These are phyloP conservation scores for Torymus texanus DNA, from an alignment of 2,888 invertebrate species.

Conservation along the genomic window DNA sequence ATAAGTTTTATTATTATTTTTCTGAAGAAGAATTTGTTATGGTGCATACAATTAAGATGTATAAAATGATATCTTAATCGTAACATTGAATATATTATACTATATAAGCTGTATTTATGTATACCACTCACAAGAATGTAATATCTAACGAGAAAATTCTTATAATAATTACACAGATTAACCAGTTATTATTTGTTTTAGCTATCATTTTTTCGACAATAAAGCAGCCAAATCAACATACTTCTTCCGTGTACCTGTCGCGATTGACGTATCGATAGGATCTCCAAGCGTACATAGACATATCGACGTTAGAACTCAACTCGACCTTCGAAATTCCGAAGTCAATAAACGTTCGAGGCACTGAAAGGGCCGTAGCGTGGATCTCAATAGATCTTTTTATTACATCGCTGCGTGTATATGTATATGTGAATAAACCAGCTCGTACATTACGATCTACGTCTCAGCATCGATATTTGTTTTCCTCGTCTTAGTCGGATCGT, in stretches of 20 bases:
- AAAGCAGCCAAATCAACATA: no score
- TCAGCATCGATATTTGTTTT: constrained; percentile 14
- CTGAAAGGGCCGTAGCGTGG: not conserved
- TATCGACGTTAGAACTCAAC: not conserved
- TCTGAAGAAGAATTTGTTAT: no score
- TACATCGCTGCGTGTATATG: not conserved
- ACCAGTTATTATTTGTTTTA: no score
- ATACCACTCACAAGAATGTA: no score
- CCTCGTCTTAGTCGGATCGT: not conserved
- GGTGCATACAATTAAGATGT: no score
- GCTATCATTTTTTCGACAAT: no score
- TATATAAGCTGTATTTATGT: no score
- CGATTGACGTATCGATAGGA: constrained; percentile 4
- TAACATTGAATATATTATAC: no score
- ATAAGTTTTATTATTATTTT: no score
- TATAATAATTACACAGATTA: no score
- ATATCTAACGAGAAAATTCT: no score
- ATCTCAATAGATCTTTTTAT: not conserved
- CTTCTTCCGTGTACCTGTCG: constrained; percentile 19
- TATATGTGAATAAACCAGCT: not conserved
- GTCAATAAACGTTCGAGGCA: not conserved
- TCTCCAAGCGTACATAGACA: not conserved
- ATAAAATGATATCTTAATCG: no score
- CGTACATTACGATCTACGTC: not conserved
- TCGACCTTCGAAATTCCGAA: constrained; percentile 18